Conservation (phyloP, 2,888 invertebrate genomes). For the Iphiclides podalirius region DNA sequence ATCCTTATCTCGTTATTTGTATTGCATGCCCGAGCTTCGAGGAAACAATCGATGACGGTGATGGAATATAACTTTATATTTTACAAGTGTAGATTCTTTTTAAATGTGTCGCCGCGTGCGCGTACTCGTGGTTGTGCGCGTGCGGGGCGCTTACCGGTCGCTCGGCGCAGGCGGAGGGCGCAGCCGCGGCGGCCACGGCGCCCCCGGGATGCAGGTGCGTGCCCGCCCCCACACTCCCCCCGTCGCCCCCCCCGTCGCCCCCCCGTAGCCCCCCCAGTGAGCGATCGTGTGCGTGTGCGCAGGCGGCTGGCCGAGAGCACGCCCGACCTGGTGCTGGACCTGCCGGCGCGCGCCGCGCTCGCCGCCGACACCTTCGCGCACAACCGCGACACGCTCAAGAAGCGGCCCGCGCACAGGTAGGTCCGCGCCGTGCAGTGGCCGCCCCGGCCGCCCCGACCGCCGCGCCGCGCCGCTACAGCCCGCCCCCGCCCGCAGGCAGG, state of each 20-base stretch:
- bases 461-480: conserved; percentile 26
- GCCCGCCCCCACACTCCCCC: too few species aligned
- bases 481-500: conserved; percentile 40
- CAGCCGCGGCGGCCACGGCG: neutral
- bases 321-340: conserved; percentile 91
- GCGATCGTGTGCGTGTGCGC: too few species aligned
- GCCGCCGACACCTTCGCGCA: conserved; percentile 62
- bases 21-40: too few species aligned
- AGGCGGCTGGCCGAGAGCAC: conserved; percentile 77
- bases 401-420: conserved; percentile 33
- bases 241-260: too few species aligned
- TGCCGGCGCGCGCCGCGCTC: conserved; percentile 80
- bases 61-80: too few species aligned
- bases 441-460: neutral
- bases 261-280: too few species aligned
- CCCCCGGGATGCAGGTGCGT: neutral
- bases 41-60: too few species aligned
- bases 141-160: neutral
- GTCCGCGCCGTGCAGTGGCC: neutral
- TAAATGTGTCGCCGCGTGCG: too few species aligned
- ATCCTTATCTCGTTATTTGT: too few species aligned
- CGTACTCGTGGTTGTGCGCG: neutral
- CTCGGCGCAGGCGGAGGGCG: neutral
- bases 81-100: too few species aligned
- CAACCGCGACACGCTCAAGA: conserved; percentile 64